Evolutionary conservation across 2,113 vertebrate genomes (phyloP).

Genomic region (Takifugu bimaculatus): DNA sequence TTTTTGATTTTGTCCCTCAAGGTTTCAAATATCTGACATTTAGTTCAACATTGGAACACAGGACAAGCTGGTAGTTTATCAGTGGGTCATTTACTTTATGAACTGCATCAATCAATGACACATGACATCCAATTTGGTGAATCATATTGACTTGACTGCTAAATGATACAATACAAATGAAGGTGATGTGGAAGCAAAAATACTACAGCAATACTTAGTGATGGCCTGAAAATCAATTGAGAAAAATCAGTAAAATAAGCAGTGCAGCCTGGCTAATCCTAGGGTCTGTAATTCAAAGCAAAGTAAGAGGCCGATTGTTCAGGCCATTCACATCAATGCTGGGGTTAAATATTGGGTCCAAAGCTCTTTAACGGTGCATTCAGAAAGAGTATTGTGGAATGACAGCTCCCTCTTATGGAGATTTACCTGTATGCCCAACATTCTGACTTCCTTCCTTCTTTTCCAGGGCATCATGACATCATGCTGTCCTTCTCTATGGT

Average conservation of each 20-base stretch:
- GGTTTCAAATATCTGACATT: too few relatives aligned
- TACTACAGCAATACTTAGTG: neutral
- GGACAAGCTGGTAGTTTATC: conserved; percentile 21
- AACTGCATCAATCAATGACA: too few relatives aligned
- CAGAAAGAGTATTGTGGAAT: conserved; percentile 65
- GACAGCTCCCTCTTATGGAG: conserved; percentile 66
- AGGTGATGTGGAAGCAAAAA: too few relatives aligned
- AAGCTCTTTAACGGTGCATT: conserved; percentile 46
- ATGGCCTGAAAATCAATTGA: neutral
- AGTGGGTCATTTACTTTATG: conserved; percentile 26
- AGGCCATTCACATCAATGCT: conserved; percentile 62
- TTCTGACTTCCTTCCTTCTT: conserved; percentile 55
- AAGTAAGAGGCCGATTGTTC: conserved; percentile 60
- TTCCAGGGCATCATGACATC: conserved; percentile 61
- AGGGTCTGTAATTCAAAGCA: conserved; percentile 61
- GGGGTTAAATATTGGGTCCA: conserved; percentile 67
- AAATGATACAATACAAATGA: too few relatives aligned
- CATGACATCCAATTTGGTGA: too few relatives aligned
- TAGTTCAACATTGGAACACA: conserved; percentile 26
- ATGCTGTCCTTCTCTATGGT: conserved; percentile 67
- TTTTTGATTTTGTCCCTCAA: too few relatives aligned
- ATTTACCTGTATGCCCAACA: conserved; percentile 59
- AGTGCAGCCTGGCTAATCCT: conserved; percentile 13
- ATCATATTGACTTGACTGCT: too few relatives aligned
- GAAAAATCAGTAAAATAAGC: neutral